Base-by-base conservation (phyloP, 92 coral and sea anemone species). In the Paramuricea clavata region DNA sequence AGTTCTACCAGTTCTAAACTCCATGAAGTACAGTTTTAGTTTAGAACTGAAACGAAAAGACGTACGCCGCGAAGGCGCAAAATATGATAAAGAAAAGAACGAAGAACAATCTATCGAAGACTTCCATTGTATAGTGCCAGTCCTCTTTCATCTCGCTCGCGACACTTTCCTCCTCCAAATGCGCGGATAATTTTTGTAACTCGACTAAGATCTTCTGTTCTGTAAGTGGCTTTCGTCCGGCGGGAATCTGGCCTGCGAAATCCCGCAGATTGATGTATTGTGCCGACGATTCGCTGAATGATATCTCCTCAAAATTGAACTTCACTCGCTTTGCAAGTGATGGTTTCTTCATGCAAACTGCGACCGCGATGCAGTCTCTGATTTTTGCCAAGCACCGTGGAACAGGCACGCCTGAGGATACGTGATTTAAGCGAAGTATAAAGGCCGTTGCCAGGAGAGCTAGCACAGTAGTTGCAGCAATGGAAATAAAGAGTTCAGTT, bases 91-190 rank as follows among this genome's bases (percentile, higher is more conserved):
- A 43, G 36, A 93, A 95, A 56, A 86, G 32, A 59, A 89, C 80
- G 83, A 95, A 95, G 64, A 95, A 95, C 7, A 95, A 64, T 49
- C 94, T 89, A 73, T 95, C 98, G 62, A 95, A 82, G n/a, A 95
- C 83, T 8, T 82, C 71, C 68, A 92, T 88, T 16, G 93, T 94
- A 8, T 92, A 82, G 60, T 92, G 97, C 98, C 98, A 95, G 56
- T 95, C 98, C 16, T 87, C 86, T 44, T 81, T 84, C 3, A 91
- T 49, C 30, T 50, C 76, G 10, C 64, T 42, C 3, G 28, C 35
- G 16, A 42, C 10, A 17, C 41, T 52, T 13, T 73, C 79, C 0
- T 73, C 79, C n/a, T 39, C 59, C 49, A 73, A n/a, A 52, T 52
- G 79, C n/a, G 1, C 17, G 8, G 79, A 42, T 1, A 73, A 21